Evolutionary conservation across 2,113 vertebrate species (phyloP), one percentile per base, ranked within the genome.

Genomic region (Promerops cafer): DNA sequence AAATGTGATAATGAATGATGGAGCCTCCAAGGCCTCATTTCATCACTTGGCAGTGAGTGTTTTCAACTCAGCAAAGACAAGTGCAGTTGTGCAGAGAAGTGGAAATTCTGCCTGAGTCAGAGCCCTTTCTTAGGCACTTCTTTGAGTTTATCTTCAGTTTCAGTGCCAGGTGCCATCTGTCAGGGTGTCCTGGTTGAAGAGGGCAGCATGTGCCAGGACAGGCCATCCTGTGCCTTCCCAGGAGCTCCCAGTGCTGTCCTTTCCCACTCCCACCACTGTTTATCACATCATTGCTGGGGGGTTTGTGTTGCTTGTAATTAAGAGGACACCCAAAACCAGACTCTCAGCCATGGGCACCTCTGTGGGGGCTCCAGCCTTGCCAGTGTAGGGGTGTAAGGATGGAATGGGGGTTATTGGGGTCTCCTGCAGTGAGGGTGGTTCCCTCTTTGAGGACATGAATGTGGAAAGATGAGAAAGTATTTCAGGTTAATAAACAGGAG

Each of bases 1-100:
- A 93, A 91, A 89, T 66, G 69, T 63, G 81, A 28, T 94, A 78
- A 84, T 68, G 87, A 93, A 39, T 16, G 81, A 76, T 86, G 84
- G 71, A 86, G 50, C 56, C 84, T 93, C 72, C 84, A 61, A 84
- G 69, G 71, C 83, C 76, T 56, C 2, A 3, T 72, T 96, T 83
- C 72, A 42, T 71, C 63, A 33, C 54, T 90, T 24, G 2, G 49
- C 83, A 76, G 47, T 24, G 49, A 65, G n/a, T 44, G 30, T 83
- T 94, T 80, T 79, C 75, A 89, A 16, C 59, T 87, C 74, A 20
- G 74, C 77, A 53, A 65, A 92, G 68, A n/a, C 79, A 69, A 93
- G 56, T 35, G 39, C 56, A 52, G 49, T 87, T 89, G 22, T 10
- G 27, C 57, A 54, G 39, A 40, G 65, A 79, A 89, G 50, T 49